Evolutionary conservation across 1,140 invertebrate species (phyloP).

Genomic region (Diorhabda elongata): DNA sequence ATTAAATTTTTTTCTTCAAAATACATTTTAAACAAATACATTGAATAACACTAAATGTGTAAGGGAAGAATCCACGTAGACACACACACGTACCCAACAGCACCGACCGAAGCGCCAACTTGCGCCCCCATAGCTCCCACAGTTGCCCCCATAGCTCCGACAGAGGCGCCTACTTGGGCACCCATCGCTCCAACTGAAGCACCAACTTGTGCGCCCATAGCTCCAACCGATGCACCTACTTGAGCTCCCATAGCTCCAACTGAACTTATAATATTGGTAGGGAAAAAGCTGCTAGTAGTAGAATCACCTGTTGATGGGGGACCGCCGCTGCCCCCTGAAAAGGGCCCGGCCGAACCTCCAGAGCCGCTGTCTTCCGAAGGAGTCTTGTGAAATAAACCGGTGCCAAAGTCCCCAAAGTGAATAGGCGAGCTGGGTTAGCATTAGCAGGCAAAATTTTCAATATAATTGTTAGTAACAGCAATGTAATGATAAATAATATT

Average conservation of each 20-base stretch:
- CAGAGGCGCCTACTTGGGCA: constrained; percentile 38
- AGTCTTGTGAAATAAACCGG: constrained; percentile 81
- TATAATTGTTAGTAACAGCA: neutral
- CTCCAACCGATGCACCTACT: constrained; percentile 41
- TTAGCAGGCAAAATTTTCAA: constrained; percentile 14
- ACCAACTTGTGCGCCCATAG: constrained; percentile 39
- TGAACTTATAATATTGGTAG: constrained; percentile 45
- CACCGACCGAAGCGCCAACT: constrained; percentile 41
- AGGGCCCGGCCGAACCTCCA: constrained; percentile 45
- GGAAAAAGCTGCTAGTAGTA: constrained; percentile 41
- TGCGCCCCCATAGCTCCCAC: constrained; percentile 39
- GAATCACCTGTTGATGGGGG: constrained; percentile 50
- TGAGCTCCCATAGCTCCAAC: constrained; percentile 41
- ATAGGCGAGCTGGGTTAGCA: constrained; percentile 68
- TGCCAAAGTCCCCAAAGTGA: constrained; percentile 84
- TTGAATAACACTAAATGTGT: neutral
- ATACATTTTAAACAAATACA: neutral
- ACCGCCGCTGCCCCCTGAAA: constrained; percentile 44
- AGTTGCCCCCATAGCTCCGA: constrained; percentile 40
- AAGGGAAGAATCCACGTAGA: constrained; percentile 17
- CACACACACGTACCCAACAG: constrained; percentile 44
- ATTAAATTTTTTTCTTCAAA: neutral
- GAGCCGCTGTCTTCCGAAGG: constrained; percentile 73
- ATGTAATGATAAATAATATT: neutral
- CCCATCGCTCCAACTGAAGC: constrained; percentile 41